These are phyloP conservation scores for Phortica magna DNA, from an alignment of 2,888 invertebrate genomes.

Conservation along the genomic window DNA sequence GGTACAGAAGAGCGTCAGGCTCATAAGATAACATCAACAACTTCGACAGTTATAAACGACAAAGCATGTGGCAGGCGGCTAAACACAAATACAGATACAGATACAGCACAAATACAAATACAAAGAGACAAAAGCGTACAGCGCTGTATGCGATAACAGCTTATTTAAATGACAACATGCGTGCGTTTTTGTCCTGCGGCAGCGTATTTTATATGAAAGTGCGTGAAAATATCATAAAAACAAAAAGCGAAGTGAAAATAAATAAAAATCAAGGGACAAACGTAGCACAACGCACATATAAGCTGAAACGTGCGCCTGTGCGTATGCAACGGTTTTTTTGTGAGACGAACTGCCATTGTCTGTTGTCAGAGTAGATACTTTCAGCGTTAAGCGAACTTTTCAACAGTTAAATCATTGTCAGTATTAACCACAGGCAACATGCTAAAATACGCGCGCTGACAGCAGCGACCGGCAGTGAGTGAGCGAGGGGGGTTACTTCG, in stretches of 20 bases:
- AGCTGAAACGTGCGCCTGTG: too few relatives aligned
- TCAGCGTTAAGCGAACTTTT: not conserved
- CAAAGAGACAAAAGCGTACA: not conserved
- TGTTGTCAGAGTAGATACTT: too few relatives aligned
- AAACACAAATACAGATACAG: not conserved
- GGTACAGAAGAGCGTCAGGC: not conserved
- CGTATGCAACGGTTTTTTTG: too few relatives aligned
- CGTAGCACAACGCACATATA: too few relatives aligned
- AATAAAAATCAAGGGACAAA: too few relatives aligned
- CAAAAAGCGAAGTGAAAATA: too few relatives aligned
- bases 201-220: slow-evolving; percentile 61
- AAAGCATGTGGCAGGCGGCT: not conserved
- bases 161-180: slow-evolving; percentile 59
- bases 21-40: not conserved
- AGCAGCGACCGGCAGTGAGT: not conserved
- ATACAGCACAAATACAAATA: not conserved
- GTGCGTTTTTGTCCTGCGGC: not conserved
- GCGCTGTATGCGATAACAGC: not conserved
- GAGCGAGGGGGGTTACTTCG: not conserved
- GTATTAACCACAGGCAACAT: not conserved
- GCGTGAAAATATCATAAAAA: slow-evolving; percentile 38
- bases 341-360: too few relatives aligned
- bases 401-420: slow-evolving; percentile 23
- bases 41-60: not conserved
- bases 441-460: too few relatives aligned